These are phyloP conservation scores for Pseudochromis fuscus DNA, from an alignment of 2,797 vertebrate genomes.

Conservation along the genomic window DNA sequence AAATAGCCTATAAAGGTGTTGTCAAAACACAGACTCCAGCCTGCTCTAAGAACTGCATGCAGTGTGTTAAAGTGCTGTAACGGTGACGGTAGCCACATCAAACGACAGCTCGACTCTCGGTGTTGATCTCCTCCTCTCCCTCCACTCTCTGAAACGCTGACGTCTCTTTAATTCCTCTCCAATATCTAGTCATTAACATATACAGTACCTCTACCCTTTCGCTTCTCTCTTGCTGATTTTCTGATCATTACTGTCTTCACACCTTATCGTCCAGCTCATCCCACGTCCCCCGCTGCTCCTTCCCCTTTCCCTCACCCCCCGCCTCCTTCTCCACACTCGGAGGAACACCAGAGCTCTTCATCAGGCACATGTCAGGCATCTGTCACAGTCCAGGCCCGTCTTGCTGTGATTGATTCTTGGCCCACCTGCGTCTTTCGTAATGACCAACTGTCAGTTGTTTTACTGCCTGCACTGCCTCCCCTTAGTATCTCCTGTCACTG, in stretches of 20 bases:
- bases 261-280: constrained; percentile 32
- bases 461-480: constrained; percentile 63
- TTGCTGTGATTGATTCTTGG: constrained; percentile 75
- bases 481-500: constrained; percentile 54
- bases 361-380: constrained; percentile 71
- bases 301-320: not conserved
- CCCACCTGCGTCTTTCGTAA: constrained; percentile 75
- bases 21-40: constrained; percentile 51
- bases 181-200: constrained; percentile 1
- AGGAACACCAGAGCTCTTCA: constrained; percentile 68
- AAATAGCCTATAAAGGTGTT: constrained; percentile 70
- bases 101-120: constrained; percentile 44
- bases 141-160: constrained; percentile 21
- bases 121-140: not conserved
- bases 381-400: constrained; percentile 64
- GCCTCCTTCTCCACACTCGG: constrained; percentile 26
- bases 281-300: constrained; percentile 6
- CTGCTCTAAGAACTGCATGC: constrained; percentile 27
- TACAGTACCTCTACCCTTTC: constrained; percentile 12
- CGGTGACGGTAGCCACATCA: constrained; percentile 27
- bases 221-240: constrained; percentile 31
- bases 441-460: constrained; percentile 79
- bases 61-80: constrained; percentile 44
- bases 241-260: constrained; percentile 25
- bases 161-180: not conserved